These are phyloP conservation scores for Mus musculus DNA, from an alignment of 2,113 vertebrate species.

Conservation along the genomic window GRCm39 chr4:148964001-148964500, in stretches of 20 bases:
- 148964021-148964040: slow-evolving; percentile 31
- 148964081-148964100: slow-evolving; percentile 31
- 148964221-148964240: neutral
- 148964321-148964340: neutral
- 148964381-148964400: slow-evolving; percentile 14
- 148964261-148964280: neutral
- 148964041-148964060: neutral
- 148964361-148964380: neutral
- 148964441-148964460: neutral
- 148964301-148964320: neutral
- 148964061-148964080: neutral
- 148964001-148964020: slow-evolving; percentile 50
- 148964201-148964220: neutral
- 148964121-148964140: neutral
- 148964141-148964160: slow-evolving; percentile 42
- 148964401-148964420: neutral
- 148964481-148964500: neutral
- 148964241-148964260: neutral
- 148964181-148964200: neutral
- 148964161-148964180: neutral
- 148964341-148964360: neutral
- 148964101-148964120: neutral
- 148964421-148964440: too few species aligned
- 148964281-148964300: neutral
- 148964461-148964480: neutral